These are phyloP conservation scores for Seriola dumerili DNA, from an alignment of 2,113 vertebrate species.

Conservation along the genomic window DNA sequence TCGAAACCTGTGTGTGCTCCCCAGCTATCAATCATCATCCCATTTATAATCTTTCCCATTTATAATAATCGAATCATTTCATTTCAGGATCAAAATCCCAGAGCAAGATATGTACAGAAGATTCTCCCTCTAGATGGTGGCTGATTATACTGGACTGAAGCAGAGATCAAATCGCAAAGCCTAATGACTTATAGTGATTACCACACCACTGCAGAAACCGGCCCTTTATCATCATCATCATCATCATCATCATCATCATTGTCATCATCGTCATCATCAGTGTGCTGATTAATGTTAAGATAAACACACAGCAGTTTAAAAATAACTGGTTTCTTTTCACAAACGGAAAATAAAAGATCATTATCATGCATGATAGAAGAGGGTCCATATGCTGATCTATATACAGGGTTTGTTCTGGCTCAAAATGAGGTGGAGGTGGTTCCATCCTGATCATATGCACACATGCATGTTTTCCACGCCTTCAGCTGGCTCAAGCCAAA, in stretches of 20 bases:
- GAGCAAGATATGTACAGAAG: slow-evolving; percentile 50
- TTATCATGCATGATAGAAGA: not conserved
- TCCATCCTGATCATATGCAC: too few species aligned
- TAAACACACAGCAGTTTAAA: slow-evolving; percentile 26
- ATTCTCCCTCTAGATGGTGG: slow-evolving; percentile 31
- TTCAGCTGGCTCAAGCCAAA: too few species aligned
- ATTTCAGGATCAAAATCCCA: slow-evolving; percentile 36
- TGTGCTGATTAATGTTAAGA: slow-evolving; percentile 36
- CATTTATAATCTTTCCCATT: slow-evolving; percentile 29
- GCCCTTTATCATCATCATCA: not conserved
- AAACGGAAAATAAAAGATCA: not conserved
- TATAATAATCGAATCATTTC: slow-evolving; percentile 53
- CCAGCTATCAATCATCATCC: slow-evolving; percentile 46
- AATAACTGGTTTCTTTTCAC: slow-evolving; percentile 10
- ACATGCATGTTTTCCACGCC: too few species aligned
- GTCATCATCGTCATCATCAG: not conserved
- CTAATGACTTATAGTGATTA: slow-evolving; percentile 45
- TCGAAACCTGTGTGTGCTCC: slow-evolving; percentile 19
- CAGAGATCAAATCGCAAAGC: slow-evolving; percentile 31
- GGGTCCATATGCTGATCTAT: too few species aligned
- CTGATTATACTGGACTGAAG: slow-evolving; percentile 37
- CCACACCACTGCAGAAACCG: not conserved
- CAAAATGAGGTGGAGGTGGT: too few species aligned
- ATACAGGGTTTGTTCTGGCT: too few species aligned
- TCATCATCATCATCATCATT: slow-evolving; percentile 2